Percentiles rank a stretch among this genome's conserved stretches.
Evolutionary conservation across 2,113 vertebrate genomes (phyloP).

Genomic region (Glaucidium brasilianum): DNA sequence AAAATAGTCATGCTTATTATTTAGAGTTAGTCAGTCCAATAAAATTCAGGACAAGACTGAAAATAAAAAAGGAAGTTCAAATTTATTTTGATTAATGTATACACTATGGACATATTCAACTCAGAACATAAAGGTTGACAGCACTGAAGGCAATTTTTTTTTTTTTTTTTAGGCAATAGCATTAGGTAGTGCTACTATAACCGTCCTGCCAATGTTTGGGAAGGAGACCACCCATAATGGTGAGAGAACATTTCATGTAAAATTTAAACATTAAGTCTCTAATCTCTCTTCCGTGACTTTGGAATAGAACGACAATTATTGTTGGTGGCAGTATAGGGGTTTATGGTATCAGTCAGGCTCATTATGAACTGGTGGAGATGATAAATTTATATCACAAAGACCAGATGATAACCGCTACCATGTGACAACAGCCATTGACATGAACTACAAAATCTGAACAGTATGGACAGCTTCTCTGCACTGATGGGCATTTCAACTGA

Average conservation of each 20-base stretch:
- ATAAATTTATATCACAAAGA: conserved; percentile 31
- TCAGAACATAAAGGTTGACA: not conserved
- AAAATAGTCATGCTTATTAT: conserved; percentile 56
- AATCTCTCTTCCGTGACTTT: conserved; percentile 1
- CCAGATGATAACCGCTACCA: not conserved
- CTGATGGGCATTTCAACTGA: not conserved
- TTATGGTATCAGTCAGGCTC: not conserved
- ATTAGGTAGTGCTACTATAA: not conserved
- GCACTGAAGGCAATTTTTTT: not conserved
- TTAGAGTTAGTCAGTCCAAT: not conserved
- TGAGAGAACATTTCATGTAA: conserved; percentile 31
- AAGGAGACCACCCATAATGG: conserved; percentile 48
- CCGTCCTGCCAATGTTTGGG: not conserved
- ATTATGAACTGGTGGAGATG: not conserved
- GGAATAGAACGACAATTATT: conserved; percentile 10
- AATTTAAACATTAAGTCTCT: conserved; percentile 27
- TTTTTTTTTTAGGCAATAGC: not conserved
- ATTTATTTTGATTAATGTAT: not conserved
- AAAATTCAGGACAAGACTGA: conserved; percentile 18
- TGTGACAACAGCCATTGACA: not conserved
- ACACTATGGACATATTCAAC: not conserved
- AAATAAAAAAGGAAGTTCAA: conserved; percentile 20
- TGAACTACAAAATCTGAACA: not conserved
- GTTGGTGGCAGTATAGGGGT: not conserved
- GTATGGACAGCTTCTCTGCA: not conserved